These are phyloP conservation scores for Glareola pratincola DNA, from an alignment of 2,113 vertebrate species.

Conservation along the genomic window DNA sequence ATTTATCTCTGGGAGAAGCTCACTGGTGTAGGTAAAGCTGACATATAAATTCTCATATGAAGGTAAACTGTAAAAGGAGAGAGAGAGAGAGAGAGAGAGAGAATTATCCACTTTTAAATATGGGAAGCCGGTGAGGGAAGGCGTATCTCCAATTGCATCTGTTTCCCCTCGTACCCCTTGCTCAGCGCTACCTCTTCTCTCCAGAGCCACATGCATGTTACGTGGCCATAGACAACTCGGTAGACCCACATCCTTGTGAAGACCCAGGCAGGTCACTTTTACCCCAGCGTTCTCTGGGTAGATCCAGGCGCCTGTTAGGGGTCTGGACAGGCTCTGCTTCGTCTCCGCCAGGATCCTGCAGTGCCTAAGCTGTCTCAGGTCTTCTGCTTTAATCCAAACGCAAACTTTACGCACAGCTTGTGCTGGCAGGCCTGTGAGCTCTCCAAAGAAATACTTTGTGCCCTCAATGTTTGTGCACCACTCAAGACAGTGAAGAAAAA, in stretches of 20 bases:
- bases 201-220: background rate
- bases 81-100: background rate
- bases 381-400: background rate
- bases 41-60: background rate
- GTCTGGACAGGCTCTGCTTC: background rate
- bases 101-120: background rate
- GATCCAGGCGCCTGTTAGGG: background rate
- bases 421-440: background rate
- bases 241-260: background rate
- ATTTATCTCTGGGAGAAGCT: background rate
- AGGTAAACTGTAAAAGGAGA: background rate
- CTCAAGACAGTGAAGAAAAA: background rate
- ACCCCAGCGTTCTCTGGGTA: background rate
- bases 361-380: background rate
- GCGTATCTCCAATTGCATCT: rapidly evolving
- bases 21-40: background rate
- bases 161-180: background rate
- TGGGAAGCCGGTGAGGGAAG: background rate
- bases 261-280: background rate
- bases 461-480: rapidly evolving
- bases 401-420: background rate
- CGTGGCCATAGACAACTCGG: background rate
- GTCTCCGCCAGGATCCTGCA: background rate
- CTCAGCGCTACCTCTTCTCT: background rate
- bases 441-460: background rate